These are phyloP conservation scores for Caenorhabditis sp. DNA, from an alignment of 2,888 invertebrate species.

Conservation along the genomic window DNA sequence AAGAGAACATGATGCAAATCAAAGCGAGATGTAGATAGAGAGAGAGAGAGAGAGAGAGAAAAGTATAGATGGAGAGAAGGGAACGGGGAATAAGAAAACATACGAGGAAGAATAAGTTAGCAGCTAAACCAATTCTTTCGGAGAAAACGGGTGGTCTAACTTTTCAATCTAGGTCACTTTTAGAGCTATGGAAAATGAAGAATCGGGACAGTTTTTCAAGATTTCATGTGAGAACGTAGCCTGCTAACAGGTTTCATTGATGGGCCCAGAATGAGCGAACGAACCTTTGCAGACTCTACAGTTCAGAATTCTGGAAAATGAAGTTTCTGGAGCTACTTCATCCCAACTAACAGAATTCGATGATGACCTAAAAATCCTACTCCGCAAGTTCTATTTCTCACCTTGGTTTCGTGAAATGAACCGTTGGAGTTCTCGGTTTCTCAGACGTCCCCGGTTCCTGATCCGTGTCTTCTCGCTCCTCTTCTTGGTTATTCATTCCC, in stretches of 20 bases:
- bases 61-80: slow-evolving; percentile 7
- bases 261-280: too few species aligned
- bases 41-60: too few species aligned
- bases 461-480: background rate
- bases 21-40: background rate
- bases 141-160: too few species aligned
- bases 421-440: slow-evolving; percentile 29
- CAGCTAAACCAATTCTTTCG: background rate
- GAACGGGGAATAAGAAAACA: slow-evolving; percentile 1
- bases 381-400: background rate
- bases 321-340: too few species aligned
- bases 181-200: too few species aligned
- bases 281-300: too few species aligned
- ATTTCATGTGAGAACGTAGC: too few species aligned
- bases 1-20: background rate
- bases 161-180: too few species aligned
- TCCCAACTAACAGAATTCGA: background rate
- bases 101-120: background rate
- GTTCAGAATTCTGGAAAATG: too few species aligned
- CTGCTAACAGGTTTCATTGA: too few species aligned
- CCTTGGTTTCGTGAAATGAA: slow-evolving; percentile 55
- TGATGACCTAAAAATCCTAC: background rate
- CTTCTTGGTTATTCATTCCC: background rate
- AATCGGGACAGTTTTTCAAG: too few species aligned
- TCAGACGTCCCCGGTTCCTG: slow-evolving; percentile 4